phyloP scores from a whole-genome alignment of 2,113 vertebrate species.

The Engraulis encrasicolus region DNA sequence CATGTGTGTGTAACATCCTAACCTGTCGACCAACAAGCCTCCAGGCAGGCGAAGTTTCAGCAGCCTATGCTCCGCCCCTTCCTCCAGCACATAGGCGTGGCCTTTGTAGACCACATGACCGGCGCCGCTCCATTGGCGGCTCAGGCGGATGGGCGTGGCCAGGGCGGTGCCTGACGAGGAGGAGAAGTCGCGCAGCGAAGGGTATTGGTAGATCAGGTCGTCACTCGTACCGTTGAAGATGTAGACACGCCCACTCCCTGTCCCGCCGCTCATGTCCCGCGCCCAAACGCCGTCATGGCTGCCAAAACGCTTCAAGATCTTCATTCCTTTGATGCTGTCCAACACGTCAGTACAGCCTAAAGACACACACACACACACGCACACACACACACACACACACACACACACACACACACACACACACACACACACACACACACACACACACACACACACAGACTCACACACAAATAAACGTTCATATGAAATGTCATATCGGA shows the following conservation, averaged over 20 bases:
- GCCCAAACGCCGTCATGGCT: slow-evolving; percentile 88
- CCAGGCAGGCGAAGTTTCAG: slow-evolving; percentile 88
- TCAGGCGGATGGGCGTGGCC: slow-evolving; percentile 81
- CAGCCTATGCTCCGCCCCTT: slow-evolving; percentile 76
- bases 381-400: not conserved
- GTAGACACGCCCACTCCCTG: slow-evolving; percentile 89
- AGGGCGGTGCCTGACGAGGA: slow-evolving; percentile 80
- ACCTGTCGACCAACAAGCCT: slow-evolving; percentile 82
- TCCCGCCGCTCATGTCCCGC: slow-evolving; percentile 78
- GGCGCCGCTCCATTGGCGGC: slow-evolving; percentile 86
- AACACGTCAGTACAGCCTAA: slow-evolving; percentile 94
- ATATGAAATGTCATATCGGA: slow-evolving; percentile 92
- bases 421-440: not conserved
- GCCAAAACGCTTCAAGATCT: slow-evolving; percentile 91
- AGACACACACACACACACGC: not conserved
- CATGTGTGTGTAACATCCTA: too few relatives aligned
- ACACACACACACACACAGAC: not conserved
- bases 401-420: not conserved
- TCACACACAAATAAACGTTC: slow-evolving; percentile 32
- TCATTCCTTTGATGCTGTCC: slow-evolving; percentile 92
- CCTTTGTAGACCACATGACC: slow-evolving; percentile 86
- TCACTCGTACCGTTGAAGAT: slow-evolving; percentile 86
- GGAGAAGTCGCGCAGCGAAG: slow-evolving; percentile 86
- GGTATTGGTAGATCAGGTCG: slow-evolving; percentile 83
- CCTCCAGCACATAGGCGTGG: slow-evolving; percentile 84